Base-by-base conservation (phyloP, 2,113 vertebrate species). In the Proterorhinus semilunaris region DNA sequence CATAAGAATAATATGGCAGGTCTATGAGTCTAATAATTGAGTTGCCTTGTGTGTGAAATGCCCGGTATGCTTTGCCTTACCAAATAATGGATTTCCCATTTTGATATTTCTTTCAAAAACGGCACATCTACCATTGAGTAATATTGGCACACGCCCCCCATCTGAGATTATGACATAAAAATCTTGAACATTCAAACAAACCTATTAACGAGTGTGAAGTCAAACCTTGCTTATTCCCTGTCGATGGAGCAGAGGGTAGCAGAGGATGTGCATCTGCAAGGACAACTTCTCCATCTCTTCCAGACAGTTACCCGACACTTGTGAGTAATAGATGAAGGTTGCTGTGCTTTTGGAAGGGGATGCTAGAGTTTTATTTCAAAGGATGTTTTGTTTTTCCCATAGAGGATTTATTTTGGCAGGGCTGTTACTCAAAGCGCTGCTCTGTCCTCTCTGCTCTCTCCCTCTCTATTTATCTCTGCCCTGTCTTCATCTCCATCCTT, bases 251-350 rank as follows among this genome's bases (percentile, higher is more conserved):
- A 66, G 77, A 68, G 53, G 63, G 79, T 63, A 76, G 74, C 70
- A 75, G 68, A 76, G 74, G 82, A 78, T 80, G 78, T 76, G 78
- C 82, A 82, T 75, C 76, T 48, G 82, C 84, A 87, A 90, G 80
- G 82, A 81, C 83, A 72, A 79, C 80, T 86, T 84, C 78, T 82
- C 79, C 80, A 74, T 86, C 84, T 84, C 79, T 73, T 68, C 51
- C 78, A 87, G 81, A 86, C 83, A 87, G 86, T 89, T 82, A 86
- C 83, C 82, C 82, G 83, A 89, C 86, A 85, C 75, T 85, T 69
- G 81, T 85, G 84, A 81, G 82, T 83, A 84, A 86, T 72, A 89
- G 81, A 89, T 88, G 88, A 88, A 90, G 89, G 90, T 79, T 84
- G 75, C 79, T 74, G 83, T 79, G 76, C 78, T 89, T 87, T 85